Base-by-base conservation (phyloP, 1,140 invertebrate species). In the Hyphantria cunea region DNA sequence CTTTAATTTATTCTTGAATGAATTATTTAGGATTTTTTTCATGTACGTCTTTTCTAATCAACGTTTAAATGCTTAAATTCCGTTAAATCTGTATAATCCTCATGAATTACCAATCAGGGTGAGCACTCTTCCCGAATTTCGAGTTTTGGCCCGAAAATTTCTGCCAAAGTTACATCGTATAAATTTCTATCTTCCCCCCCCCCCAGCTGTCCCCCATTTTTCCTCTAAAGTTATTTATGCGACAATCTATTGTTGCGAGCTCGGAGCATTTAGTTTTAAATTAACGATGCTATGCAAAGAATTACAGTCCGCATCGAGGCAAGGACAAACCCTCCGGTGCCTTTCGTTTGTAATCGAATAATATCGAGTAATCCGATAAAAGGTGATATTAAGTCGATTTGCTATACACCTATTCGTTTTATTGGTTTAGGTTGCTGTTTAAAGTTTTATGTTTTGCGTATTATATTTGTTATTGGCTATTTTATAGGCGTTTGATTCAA, bases 241-340 rank as follows among this genome's bases (percentile, higher is more conserved):
- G 47, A 60, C 56, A 50, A 60, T 60, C 56, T 51, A 50, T 60
- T 60, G 56, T 60, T 60, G 48, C 56, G 56, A 25, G 55, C 56
- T 39, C 14, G 56, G 12, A 62, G 59, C 59, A 39, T 62, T 62
- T 62, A 62, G 51, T 62, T 62, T 53, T 62, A 62, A 62, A 62
- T 62, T 52, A 62, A 62, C 59, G 51, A 53, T 53, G 59, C 33
- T 47, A 62, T 53, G 59, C 59, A 31, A 53, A 47, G 49, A 52
- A 60, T 60, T 60, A 60, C 56, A 34, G 34, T 0, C 17, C 14
- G 6, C 9, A 17, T 13, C 0, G 14, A 8, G 14, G 32, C 25
- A 55, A 13, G 13, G 53, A 45, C 37, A 54, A 54, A 54, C n/a
- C 41, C 15, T 12, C 13, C n/a, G 31, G 54, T 8, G 47, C n/a